Evolutionary conservation across 2,797 vertebrate genomes (phyloP), one percentile per base, ranked within the genome.

Genomic region (Melanotaenia trifasciata): DNA sequence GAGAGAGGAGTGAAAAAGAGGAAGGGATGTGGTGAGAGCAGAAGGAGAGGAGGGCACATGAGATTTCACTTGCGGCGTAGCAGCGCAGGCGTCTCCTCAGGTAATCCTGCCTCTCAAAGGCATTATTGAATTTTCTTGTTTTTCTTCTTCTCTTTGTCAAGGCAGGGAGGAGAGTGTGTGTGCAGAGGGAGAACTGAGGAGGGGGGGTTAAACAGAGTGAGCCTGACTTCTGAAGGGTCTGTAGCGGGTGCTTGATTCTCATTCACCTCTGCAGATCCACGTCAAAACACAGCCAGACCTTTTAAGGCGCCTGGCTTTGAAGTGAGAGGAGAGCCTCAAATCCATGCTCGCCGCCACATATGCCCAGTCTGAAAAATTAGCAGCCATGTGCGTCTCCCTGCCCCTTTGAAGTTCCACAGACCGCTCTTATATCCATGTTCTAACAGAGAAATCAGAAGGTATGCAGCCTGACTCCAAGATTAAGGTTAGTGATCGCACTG

Each of bases 121-220:
- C 94, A 93, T 95, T 95, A 92, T 93, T 95, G 94, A 95, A 95
- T 94, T 94, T 93, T 96, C 93, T 92, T 94, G 92, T 94, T 94
- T 94, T 95, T 94, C 90, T 94, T 93, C 89, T 94, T 93, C 91
- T 94, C 93, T 94, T 94, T 94, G 90, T 93, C 90, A 87, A 91
- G 87, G 74, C 79, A 75, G 85, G 80, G 84, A 89, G 90, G 90
- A 87, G 89, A 78, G 89, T 74, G 85, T 82, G 89, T 89, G 89
- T 89, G 89, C 84, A 90, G 69, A 87, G 90, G 84, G 84, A 90
- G 85, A 79, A 76, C 50, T 36, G 71, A 72, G 85, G 84, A 53
- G 67, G 53, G 87, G 68, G 90, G 89, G 91, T 93, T 93, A 94
- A 93, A 93, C 89, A 91, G 92, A 93, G 89, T 87, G 87, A 94